Conservation (phyloP, 2,797 vertebrate genomes). For the Smutsia gigantea region DNA sequence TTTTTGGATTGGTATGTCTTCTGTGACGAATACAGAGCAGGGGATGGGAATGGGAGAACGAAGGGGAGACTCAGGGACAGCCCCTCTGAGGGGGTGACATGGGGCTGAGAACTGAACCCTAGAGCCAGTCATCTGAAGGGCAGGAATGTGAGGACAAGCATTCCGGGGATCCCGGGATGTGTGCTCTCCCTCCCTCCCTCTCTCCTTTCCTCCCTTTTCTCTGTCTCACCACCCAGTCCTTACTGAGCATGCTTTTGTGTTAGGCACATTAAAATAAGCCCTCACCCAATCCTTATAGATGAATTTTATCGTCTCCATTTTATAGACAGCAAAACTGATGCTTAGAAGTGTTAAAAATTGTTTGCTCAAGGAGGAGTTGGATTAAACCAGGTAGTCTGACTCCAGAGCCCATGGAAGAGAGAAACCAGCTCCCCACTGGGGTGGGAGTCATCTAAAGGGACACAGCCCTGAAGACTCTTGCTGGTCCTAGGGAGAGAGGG, state of each 20-base stretch:
- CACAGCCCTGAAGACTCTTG: background rate
- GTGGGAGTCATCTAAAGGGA: background rate
- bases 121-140: background rate
- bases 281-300: background rate
- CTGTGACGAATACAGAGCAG: background rate
- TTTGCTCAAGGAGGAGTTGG: background rate
- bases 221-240: background rate
- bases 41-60: too few species aligned
- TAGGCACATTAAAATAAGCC: too few species aligned
- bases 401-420: too few species aligned
- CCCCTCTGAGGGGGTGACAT: fast-evolving
- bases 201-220: background rate
- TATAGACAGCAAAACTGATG: background rate
- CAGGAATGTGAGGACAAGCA: background rate
- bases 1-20: background rate
- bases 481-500: background rate
- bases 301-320: background rate
- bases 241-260: background rate
- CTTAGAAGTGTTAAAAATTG: background rate
- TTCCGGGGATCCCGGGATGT: background rate
- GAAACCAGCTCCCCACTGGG: background rate
- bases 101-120: background rate
- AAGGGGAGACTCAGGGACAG: background rate
- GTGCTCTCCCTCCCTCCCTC: background rate
- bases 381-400: background rate